These are phyloP conservation scores for Diaprepes abbreviatus DNA, from an alignment of 2,888 invertebrate genomes.

Conservation along the genomic window DNA sequence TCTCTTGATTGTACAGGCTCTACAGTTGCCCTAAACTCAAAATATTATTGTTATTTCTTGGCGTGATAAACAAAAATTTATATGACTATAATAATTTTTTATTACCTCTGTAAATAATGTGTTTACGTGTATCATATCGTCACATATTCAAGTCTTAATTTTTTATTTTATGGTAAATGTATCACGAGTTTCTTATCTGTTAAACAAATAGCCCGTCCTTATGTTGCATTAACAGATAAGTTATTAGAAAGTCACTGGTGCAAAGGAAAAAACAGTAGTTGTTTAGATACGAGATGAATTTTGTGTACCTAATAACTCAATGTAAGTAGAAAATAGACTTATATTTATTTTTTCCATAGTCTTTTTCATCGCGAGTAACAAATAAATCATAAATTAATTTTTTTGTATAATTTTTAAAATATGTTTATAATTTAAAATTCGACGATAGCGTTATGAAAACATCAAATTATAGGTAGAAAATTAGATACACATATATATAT, in stretches of 20 bases:
- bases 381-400: too few species aligned
- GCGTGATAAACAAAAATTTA: too few species aligned
- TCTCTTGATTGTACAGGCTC: too few species aligned
- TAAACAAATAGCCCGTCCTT: background rate
- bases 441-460: too few species aligned
- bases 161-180: constrained; percentile 13
- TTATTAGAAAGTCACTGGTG: background rate
- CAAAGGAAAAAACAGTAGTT: constrained; percentile 1
- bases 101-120: background rate
- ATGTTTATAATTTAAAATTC: background rate
- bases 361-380: too few species aligned
- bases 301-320: background rate
- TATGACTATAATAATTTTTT: too few species aligned
- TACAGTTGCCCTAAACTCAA: too few species aligned
- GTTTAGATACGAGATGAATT: background rate
- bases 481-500: too few species aligned
- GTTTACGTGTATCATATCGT: background rate
- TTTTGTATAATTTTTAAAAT: background rate
- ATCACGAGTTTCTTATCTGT: background rate
- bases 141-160: background rate
- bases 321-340: background rate
- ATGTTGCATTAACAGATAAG: background rate
- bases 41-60: too few species aligned
- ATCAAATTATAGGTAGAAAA: too few species aligned
- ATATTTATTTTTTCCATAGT: too few species aligned